A percentile compares a stretch with the other conserved stretches of the same genome.
These are phyloP conservation scores for Peucedramus taeniatus DNA, from an alignment of 2,113 vertebrate genomes.

Conservation along the genomic window DNA sequence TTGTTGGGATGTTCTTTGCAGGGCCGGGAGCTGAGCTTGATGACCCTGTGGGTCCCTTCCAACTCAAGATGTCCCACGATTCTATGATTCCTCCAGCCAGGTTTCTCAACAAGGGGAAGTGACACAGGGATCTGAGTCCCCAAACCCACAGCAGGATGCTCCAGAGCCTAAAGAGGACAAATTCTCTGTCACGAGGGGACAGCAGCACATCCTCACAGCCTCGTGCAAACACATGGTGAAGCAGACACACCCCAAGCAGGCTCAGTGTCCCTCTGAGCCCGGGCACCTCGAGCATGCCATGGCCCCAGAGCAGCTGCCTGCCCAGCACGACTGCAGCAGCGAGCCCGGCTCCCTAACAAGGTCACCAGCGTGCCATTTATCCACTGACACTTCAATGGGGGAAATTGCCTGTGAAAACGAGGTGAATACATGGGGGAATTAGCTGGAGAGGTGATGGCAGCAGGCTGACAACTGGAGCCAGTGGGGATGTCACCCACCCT, in stretches of 20 bases:
- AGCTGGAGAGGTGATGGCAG: neutral
- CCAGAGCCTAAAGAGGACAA: neutral
- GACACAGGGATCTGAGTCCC: neutral
- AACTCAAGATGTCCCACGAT: no score
- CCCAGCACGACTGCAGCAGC: rapidly evolving
- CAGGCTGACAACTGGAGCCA: neutral
- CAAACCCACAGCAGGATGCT: neutral
- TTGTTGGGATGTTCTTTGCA: neutral
- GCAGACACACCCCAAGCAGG: neutral
- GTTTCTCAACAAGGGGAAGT: neutral
- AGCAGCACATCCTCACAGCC: rapidly evolving
- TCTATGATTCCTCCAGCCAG: rapidly evolving
- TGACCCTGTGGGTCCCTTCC: neutral
- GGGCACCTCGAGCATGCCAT: rapidly evolving
- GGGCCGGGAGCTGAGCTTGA: neutral
- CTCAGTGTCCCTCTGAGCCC: neutral
- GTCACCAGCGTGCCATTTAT: constrained; percentile 23
- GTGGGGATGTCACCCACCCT: rapidly evolving
- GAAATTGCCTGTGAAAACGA: constrained; percentile 55
- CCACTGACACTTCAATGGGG: constrained; percentile 31
- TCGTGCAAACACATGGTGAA: rapidly evolving
- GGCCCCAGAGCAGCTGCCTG: neutral
- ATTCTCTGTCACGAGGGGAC: rapidly evolving
- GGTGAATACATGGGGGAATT: neutral
- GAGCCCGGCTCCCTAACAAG: constrained; percentile 19